Evolutionary conservation across 2,797 vertebrate species (phyloP).

Genomic region (Coreius guichenoti): DNA sequence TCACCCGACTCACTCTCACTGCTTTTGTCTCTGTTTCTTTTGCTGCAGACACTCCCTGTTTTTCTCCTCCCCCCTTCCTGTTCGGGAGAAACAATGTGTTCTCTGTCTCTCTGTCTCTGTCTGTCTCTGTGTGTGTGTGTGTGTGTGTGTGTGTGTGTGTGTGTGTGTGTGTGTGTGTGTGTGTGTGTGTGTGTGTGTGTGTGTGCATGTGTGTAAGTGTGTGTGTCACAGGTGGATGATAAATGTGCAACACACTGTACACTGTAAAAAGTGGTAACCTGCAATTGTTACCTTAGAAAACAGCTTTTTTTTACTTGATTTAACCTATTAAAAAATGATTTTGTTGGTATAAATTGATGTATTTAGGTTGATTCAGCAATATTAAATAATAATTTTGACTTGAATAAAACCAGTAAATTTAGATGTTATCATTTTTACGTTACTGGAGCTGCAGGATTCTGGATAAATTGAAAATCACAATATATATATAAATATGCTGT

Average conservation of each 20-base stretch:
- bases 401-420: no score
- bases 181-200: background rate
- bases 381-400: background rate
- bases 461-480: no score
- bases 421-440: no score
- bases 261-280: no score
- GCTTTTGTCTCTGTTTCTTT: constrained; percentile 62
- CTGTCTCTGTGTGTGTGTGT: background rate
- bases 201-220: constrained; percentile 32
- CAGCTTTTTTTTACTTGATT: background rate
- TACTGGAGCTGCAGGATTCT: no score
- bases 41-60: constrained; percentile 67
- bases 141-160: background rate
- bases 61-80: constrained; percentile 17
- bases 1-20: constrained; percentile 43
- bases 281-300: no score
- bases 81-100: background rate
- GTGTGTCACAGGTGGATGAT: constrained; percentile 57
- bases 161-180: background rate
- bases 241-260: background rate
- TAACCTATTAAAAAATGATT: background rate
- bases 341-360: background rate
- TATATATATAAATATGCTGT: no score
- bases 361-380: background rate
- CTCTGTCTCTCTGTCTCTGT: no score